phyloP scores from a whole-genome alignment of 2,888 invertebrate species.

The Myopa tessellatipennis region DNA sequence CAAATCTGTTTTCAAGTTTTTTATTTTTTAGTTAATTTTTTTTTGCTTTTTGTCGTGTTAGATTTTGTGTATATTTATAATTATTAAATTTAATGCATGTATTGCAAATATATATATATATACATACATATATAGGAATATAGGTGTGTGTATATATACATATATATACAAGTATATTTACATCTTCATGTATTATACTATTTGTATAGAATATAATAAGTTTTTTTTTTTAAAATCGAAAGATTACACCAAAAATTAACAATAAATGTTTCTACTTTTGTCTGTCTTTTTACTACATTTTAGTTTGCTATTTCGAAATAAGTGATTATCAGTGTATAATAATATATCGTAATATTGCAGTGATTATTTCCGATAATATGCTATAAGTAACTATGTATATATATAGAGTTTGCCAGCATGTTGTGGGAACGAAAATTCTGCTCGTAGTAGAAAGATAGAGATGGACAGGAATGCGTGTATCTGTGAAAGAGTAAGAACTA shows the following conservation, averaged over 20 bases:
- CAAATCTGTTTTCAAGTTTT: constrained; percentile 5
- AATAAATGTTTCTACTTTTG: constrained; percentile 18
- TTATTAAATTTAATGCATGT: constrained; percentile 36
- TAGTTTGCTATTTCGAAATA: constrained; percentile 12
- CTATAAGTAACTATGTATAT: constrained; percentile 22
- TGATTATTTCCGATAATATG: not conserved
- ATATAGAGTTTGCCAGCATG: not conserved
- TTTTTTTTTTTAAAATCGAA: constrained; percentile 30
- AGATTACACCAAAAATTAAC: constrained; percentile 34
- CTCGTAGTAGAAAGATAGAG: too few species aligned
- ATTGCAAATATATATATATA: constrained; percentile 44
- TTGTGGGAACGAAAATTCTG: too few species aligned
- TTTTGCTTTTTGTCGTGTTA: constrained; percentile 45
- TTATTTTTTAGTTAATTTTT: constrained; percentile 18
- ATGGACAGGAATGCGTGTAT: too few species aligned
- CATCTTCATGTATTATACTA: too few species aligned
- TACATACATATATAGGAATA: constrained; percentile 41
- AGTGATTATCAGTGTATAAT: constrained; percentile 17
- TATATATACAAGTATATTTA: not conserved
- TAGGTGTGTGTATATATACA: constrained; percentile 28
- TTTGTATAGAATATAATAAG: constrained; percentile 19
- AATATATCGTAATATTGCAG: constrained; percentile 27
- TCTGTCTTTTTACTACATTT: not conserved
- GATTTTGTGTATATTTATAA: constrained; percentile 38
- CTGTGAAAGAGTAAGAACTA: too few species aligned